A percentile compares a stretch with the other conserved stretches of the same genome.
Conservation (phyloP, 2,113 vertebrate species). For the Carlito syrichta region DNA sequence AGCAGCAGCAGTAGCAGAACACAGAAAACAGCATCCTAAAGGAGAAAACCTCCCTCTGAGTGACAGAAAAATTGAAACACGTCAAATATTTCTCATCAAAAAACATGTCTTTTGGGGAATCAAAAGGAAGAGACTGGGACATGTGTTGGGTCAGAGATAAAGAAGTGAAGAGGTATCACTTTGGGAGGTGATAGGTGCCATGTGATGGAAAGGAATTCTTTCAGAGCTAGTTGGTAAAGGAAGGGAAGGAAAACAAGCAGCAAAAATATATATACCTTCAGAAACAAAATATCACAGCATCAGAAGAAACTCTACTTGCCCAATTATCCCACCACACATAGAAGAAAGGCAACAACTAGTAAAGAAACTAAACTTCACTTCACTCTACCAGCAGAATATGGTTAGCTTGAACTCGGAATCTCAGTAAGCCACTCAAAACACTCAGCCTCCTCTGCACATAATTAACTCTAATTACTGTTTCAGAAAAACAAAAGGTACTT, state of each 20-base stretch:
- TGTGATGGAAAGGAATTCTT: background rate
- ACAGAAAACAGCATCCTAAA: background rate
- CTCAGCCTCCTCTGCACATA: background rate
- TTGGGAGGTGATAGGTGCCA: background rate
- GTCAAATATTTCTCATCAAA: background rate
- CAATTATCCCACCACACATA: background rate
- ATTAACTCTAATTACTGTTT: background rate
- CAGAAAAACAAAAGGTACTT: background rate
- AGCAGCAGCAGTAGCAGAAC: background rate
- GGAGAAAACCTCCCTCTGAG: background rate
- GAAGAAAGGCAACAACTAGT: background rate
- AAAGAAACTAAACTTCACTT: background rate
- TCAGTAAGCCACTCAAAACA: background rate
- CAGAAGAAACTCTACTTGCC: background rate
- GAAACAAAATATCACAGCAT: background rate
- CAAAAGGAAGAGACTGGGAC: background rate
- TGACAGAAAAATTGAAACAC: background rate
- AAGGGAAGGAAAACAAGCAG: rapidly evolving
- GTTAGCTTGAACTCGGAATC: background rate
- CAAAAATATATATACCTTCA: background rate
- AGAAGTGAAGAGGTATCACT: background rate
- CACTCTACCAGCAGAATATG: background rate
- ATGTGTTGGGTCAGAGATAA: background rate
- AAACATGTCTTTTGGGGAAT: background rate
- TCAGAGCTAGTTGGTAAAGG: background rate